These are phyloP conservation scores for Bolinopsis microptera DNA, from an alignment of 37 sponge, comb jelly and placozoan species.

Conservation along the genomic window DNA sequence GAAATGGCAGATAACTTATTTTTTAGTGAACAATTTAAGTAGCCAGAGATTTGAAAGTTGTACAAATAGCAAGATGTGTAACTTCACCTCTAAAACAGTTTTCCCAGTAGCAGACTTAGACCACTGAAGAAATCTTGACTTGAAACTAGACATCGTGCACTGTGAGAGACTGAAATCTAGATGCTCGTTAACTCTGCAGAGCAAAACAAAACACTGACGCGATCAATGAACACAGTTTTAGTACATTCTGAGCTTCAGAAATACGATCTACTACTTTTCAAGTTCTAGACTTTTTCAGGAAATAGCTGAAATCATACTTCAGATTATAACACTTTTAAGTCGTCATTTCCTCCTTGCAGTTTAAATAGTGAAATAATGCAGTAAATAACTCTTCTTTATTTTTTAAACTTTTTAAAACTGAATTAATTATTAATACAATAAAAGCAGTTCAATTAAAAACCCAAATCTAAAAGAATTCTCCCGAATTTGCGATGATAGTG, in stretches of 20 bases:
- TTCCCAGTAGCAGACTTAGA: neutral
- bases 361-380: no score
- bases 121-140: neutral
- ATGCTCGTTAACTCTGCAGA: no score
- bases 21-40: no score
- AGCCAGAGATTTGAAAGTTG: neutral
- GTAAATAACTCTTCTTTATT: no score
- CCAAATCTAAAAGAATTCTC: conserved; percentile 32
- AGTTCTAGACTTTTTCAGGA: neutral
- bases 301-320: neutral
- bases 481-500: neutral
- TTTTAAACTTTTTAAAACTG: neutral
- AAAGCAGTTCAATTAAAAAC: conserved; percentile 34
- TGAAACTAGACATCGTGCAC: neutral
- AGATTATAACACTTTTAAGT: neutral
- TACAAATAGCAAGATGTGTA: neutral
- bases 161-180: neutral
- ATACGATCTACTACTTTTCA: neutral
- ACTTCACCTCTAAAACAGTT: neutral
- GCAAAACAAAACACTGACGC: no score
- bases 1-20: no score
- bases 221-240: no score
- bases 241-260: neutral
- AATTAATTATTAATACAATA: neutral
- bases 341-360: no score